Base-by-base conservation (phyloP, 2,113 vertebrate genomes). In the Clarias gariepinus region DNA sequence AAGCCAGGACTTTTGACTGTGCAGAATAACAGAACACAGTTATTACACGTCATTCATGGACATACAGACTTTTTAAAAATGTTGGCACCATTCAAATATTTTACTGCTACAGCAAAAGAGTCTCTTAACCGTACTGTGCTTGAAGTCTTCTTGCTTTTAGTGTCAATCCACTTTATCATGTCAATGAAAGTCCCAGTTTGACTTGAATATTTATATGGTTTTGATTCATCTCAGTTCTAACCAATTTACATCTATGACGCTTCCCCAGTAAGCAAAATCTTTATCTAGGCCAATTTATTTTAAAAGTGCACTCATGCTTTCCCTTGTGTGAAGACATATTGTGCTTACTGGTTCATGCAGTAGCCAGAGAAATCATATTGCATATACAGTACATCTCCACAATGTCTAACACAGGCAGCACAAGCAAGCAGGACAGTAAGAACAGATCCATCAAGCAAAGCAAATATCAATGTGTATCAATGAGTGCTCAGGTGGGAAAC, bases 231-330 rank as follows among this genome's bases (percentile, higher is more conserved):
- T 63, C 15, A 82, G 28, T 77, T 93, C 88, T 91, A 91, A 89
- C 91, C 92, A 93, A 82, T 85, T 80, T 87, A 87, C 88, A 92
- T 93, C 57, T 91, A 92, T 89, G 90, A 86, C 68, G 78, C 28
- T 69, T 81, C 87, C 87, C 60, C 85, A 87, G 71, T 83, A 90
- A 55, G 89, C 81, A 89, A 82, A 76, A 82, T 25, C 12, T 21
- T 2, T 13, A 23, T 41, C 9, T 81, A n/a, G 13, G 13, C 80
- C 16, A n/a, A 47, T 52, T 28, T 15, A 3, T 52, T 10, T 52
- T n/a, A 7, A 18, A 23, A 25, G 19, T 58, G n/a, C 25, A 66
- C 28, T 30, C 68, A 23, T 73, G 69, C 19, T 5, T 1, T 25
- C 55, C 25, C 9, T 16, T 66, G 28, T 71, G 53, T 81, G 52